Conservation (phyloP, 2,888 invertebrate genomes). For the Hartigia nigra region DNA sequence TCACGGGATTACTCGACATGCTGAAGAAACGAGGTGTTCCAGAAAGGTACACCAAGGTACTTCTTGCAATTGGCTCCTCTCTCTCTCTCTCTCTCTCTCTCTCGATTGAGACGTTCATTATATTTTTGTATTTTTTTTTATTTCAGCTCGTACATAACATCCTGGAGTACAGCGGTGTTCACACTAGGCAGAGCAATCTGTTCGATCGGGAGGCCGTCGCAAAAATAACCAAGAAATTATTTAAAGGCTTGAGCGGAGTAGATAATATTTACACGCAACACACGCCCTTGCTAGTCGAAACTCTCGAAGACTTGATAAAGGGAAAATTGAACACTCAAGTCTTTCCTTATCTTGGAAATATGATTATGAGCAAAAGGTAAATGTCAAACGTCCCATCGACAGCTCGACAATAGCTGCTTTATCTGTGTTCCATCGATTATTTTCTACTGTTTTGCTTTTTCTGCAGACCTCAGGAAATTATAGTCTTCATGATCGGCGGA, state of each 20-base stretch:
- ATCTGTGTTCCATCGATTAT: not conserved
- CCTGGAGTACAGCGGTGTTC: slow-evolving; percentile 87
- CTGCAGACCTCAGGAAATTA: slow-evolving; percentile 87
- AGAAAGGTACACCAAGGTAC: slow-evolving; percentile 68
- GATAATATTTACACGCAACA: slow-evolving; percentile 99
- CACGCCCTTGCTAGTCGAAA: slow-evolving; percentile 89
- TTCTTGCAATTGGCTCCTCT: no score
- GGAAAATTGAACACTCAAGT: slow-evolving; percentile 87
- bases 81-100: not conserved
- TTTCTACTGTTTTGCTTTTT: not conserved
- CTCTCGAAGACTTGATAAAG: slow-evolving; percentile 89
- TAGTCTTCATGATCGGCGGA: slow-evolving; percentile 96
- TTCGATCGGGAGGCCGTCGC: slow-evolving; percentile 87
- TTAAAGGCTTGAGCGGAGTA: slow-evolving; percentile 92
- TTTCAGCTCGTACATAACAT: slow-evolving; percentile 73
- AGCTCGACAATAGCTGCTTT: not conserved
- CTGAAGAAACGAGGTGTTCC: slow-evolving; percentile 79
- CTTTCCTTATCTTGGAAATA: slow-evolving; percentile 84
- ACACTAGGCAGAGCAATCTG: slow-evolving; percentile 83
- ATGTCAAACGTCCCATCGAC: not conserved
- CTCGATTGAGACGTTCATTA: not conserved
- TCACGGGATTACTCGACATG: slow-evolving; percentile 79
- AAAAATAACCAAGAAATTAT: slow-evolving; percentile 91
- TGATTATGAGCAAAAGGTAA: slow-evolving; percentile 67
- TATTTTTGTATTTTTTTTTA: slow-evolving; percentile 14